These are phyloP conservation scores for Atta cephalotes DNA, from an alignment of 1,140 invertebrate genomes.

Conservation along the genomic window DNA sequence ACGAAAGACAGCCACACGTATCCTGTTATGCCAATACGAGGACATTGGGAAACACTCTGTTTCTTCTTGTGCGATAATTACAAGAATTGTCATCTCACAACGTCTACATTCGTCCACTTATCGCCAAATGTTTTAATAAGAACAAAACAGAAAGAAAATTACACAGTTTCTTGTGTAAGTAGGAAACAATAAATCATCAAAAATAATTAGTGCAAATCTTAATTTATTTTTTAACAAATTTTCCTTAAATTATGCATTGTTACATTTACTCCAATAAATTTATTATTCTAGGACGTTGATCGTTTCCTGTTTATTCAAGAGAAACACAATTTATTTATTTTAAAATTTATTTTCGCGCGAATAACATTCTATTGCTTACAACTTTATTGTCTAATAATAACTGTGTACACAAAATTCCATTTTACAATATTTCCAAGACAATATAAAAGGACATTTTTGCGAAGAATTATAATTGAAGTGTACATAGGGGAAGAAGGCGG, in stretches of 20 bases:
- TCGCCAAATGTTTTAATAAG: neutral
- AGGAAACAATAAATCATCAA: neutral
- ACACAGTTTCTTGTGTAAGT: neutral
- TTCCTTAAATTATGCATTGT: neutral
- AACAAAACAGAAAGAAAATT: neutral
- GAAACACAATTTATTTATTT: neutral
- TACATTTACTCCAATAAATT: neutral
- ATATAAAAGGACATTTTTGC: neutral
- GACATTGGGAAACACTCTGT: neutral
- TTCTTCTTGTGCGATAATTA: neutral
- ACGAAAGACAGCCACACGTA: constrained; percentile 51
- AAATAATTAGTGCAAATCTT: neutral
- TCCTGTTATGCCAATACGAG: neutral
- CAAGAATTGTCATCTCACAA: neutral
- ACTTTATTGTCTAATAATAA: constrained; percentile 1
- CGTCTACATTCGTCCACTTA: neutral
- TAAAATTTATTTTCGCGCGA: neutral
- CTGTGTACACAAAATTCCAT: neutral
- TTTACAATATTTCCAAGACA: neutral
- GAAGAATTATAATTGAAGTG: neutral
- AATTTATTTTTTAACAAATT: neutral
- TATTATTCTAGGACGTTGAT: neutral
- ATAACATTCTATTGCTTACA: neutral
- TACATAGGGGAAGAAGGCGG: too few relatives aligned
- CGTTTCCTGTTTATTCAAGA: constrained; percentile 26